phyloP scores from a whole-genome alignment of 1,140 invertebrate genomes.

The Kradibia gibbosae region DNA sequence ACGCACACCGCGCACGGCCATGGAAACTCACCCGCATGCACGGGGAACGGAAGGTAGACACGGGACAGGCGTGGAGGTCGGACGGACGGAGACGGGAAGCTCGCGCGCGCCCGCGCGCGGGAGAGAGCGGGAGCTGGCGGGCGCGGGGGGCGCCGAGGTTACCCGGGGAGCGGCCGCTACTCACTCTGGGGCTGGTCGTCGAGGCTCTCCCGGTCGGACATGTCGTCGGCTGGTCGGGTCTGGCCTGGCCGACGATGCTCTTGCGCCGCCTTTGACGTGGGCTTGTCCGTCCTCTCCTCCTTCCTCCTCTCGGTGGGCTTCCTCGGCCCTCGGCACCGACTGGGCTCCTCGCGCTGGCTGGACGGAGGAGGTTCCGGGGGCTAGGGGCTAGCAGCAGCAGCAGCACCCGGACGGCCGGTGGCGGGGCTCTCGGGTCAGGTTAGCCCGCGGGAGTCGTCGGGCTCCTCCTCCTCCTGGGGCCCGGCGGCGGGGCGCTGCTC shows the following conservation, averaged over 20 bases:
- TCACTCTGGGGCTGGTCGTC: slow-evolving; percentile 76
- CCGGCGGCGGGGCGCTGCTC: slow-evolving; percentile 15
- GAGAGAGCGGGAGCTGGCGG: too few species aligned
- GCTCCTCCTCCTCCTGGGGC: slow-evolving; percentile 28
- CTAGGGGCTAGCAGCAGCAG: background rate
- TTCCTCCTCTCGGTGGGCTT: slow-evolving; percentile 37
- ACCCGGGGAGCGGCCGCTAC: slow-evolving; percentile 44
- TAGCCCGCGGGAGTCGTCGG: background rate
- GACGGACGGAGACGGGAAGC: too few species aligned
- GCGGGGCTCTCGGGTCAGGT: background rate
- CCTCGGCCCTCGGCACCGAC: background rate
- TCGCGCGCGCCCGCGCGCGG: too few species aligned
- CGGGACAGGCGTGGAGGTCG: too few species aligned
- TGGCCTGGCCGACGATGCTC: slow-evolving; percentile 13
- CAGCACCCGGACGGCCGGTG: background rate
- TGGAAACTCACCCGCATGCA: slow-evolving; percentile 1
- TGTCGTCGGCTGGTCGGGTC: slow-evolving; percentile 61
- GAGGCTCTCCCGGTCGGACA: slow-evolving; percentile 76
- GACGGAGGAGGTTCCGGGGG: background rate
- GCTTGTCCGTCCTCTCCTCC: slow-evolving; percentile 59
- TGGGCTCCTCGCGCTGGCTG: background rate
- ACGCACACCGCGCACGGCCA: background rate
- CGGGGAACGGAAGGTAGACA: background rate
- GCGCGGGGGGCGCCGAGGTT: too few species aligned
- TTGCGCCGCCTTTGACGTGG: slow-evolving; percentile 53